phyloP scores from a whole-genome alignment of 2,797 vertebrate genomes.

The Polyboroides typus region DNA sequence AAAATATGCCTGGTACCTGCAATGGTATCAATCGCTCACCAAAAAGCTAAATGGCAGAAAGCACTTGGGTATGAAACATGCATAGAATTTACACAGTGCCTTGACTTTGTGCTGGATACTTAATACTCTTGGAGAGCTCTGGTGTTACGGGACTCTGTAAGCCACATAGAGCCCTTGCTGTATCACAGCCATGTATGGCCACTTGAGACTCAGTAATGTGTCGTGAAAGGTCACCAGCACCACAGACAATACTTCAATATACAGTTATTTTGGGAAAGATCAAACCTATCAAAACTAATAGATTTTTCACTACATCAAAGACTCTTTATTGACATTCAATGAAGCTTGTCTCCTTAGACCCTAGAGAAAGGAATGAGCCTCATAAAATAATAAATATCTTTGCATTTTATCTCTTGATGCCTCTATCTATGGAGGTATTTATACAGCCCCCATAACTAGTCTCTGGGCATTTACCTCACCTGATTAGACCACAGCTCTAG shows the following conservation, averaged over 20 bases:
- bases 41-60: neutral
- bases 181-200: conserved; percentile 4
- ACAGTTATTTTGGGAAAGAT: neutral
- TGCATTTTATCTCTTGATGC: conserved; percentile 17
- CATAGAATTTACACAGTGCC: neutral
- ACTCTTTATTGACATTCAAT: neutral
- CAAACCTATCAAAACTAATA: neutral
- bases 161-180: neutral
- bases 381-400: conserved; percentile 49
- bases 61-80: neutral
- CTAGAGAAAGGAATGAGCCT: neutral
- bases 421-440: conserved; percentile 50
- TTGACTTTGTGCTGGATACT: neutral
- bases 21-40: neutral
- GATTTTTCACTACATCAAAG: neutral
- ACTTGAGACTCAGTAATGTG: neutral
- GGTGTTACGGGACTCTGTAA: neutral
- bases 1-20: neutral
- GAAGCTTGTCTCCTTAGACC: neutral
- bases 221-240: neutral
- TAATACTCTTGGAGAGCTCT: neutral
- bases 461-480: neutral
- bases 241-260: neutral
- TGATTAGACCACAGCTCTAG: neutral
- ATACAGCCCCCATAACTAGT: neutral